A percentile compares a stretch with the other conserved stretches of the same genome.
These are phyloP conservation scores for Sigmodon hispidus DNA, from an alignment of 2,113 vertebrate species.

Conservation along the genomic window DNA sequence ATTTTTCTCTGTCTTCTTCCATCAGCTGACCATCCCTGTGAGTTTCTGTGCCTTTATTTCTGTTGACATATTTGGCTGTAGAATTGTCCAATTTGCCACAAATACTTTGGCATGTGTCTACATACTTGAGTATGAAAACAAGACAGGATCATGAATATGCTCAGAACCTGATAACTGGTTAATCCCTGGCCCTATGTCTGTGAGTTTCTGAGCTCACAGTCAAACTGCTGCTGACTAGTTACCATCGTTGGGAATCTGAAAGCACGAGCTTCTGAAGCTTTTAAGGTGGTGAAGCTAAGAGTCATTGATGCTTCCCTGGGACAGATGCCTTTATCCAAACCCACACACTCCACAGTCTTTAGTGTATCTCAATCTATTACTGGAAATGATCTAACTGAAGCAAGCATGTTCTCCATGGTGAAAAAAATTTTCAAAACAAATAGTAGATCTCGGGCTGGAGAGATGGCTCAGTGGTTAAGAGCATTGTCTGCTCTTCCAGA, in stretches of 20 bases:
- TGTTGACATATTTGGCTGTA: constrained; percentile 32
- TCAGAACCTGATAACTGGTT: constrained; percentile 61
- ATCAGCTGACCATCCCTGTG: background rate
- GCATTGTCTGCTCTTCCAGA: too few relatives aligned
- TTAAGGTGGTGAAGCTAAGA: constrained; percentile 68
- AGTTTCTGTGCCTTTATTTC: background rate
- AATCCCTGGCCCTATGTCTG: constrained; percentile 48
- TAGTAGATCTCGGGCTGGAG: too few relatives aligned
- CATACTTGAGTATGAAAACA: constrained; percentile 38
- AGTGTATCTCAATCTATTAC: constrained; percentile 44
- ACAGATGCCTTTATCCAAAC: constrained; percentile 62
- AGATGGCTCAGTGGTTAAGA: too few relatives aligned
- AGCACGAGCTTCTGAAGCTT: constrained; percentile 65
- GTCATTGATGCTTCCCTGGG: constrained; percentile 58
- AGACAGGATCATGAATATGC: constrained; percentile 22
- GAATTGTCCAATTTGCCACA: background rate
- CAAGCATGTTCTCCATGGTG: constrained; percentile 43
- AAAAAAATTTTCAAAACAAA: background rate
- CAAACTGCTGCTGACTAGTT: constrained; percentile 66
- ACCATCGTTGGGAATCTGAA: constrained; percentile 63
- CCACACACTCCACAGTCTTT: constrained; percentile 41
- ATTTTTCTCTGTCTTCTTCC: background rate
- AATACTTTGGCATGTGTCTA: constrained; percentile 48
- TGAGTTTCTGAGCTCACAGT: constrained; percentile 49
- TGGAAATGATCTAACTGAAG: constrained; percentile 45